Percentiles rank a stretch among this genome's conserved stretches.
These are phyloP conservation scores for Saimiri boliviensis DNA, from an alignment of 2,113 vertebrate species.

Conservation along the genomic window DNA sequence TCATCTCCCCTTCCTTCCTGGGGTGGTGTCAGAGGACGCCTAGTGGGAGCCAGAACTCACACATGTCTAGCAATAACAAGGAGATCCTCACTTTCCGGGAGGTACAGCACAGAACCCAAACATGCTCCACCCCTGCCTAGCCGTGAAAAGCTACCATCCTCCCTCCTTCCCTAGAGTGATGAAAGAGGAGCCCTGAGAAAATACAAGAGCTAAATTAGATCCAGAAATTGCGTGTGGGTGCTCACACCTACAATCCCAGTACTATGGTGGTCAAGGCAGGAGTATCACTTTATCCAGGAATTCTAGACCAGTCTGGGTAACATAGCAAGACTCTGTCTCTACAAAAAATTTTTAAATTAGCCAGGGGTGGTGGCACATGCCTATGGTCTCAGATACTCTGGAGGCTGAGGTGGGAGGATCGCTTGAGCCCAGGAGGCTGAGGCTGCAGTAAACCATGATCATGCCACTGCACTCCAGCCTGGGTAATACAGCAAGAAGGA, in stretches of 20 bases:
- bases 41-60: not conserved
- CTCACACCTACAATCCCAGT: not conserved
- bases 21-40: not conserved
- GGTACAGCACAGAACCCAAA: not conserved
- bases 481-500: not conserved
- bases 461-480: not conserved
- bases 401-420: not conserved
- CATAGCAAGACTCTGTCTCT: not conserved
- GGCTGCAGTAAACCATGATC: not conserved
- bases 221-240: not conserved
- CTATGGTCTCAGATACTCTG: not conserved
- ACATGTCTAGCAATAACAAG: not conserved
- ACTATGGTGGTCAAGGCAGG: not conserved
- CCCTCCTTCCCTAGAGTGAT: not conserved
- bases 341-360: not conserved
- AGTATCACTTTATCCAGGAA: not conserved
- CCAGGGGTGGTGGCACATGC: not conserved
- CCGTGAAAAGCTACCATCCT: not conserved
- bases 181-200: not conserved
- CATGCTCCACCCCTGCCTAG: not conserved
- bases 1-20: not conserved
- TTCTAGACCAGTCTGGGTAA: not conserved
- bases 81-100: not conserved
- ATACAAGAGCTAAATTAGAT: not conserved
- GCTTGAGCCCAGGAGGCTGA: not conserved